phyloP scores from a whole-genome alignment of 1,140 invertebrate genomes.

The Tetraneura akinire region DNA sequence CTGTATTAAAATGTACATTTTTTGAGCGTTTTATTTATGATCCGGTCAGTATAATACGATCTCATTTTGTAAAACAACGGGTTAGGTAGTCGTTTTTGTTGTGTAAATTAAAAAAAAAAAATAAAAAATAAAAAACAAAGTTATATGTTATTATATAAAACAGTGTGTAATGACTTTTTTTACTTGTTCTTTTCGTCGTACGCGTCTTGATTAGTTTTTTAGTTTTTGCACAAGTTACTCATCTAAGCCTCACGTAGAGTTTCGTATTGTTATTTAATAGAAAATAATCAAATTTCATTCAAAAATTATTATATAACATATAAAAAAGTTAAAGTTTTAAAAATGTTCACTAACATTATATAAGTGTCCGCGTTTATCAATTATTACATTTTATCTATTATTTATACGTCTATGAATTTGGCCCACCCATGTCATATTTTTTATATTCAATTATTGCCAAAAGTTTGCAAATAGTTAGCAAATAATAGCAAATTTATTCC shows the following conservation, averaged over 20 bases:
- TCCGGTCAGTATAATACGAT: not conserved
- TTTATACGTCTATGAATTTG: too few relatives aligned
- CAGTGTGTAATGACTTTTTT: not conserved
- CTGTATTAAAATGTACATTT: constrained; percentile 15
- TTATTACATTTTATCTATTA: too few relatives aligned
- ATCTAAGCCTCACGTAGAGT: not conserved
- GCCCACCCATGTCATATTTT: too few relatives aligned
- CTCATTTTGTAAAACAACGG: not conserved
- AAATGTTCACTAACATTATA: too few relatives aligned
- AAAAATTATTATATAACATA: too few relatives aligned
- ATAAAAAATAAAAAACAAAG: too few relatives aligned
- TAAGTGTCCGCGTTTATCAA: too few relatives aligned
- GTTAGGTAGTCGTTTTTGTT: not conserved
- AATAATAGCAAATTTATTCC: too few relatives aligned
- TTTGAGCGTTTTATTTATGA: constrained; percentile 24
- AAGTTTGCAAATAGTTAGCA: too few relatives aligned
- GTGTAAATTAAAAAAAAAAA: constrained; percentile 15
- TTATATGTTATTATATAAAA: not conserved
- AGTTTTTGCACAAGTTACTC: not conserved
- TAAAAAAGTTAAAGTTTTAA: too few relatives aligned
- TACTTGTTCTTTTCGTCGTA: not conserved
- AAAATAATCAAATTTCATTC: not conserved
- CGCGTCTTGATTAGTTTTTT: not conserved
- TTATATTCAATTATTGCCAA: too few relatives aligned
- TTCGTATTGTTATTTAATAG: not conserved